Base-by-base conservation (phyloP, 2,888 invertebrate species). In the Oasisia sp. region DNA sequence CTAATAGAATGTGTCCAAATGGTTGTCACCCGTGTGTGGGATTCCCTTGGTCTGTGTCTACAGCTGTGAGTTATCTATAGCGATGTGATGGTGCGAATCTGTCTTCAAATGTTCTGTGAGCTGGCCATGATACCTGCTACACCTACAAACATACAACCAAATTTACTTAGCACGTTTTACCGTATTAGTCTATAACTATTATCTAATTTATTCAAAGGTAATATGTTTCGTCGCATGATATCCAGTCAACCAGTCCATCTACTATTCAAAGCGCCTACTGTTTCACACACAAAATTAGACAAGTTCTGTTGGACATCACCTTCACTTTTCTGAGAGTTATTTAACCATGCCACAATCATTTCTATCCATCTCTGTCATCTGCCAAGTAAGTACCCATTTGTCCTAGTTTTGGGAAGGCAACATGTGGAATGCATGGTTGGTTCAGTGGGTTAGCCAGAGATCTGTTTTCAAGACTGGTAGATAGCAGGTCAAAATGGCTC, bases 41-140 rank as follows among this genome's bases (percentile, higher is more conserved):
- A 74, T 3, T 74, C 27, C 2, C 27, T 7, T 74, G 2, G 74
- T 74, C 19, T 27, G 27, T 58, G 74, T 74, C 74, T 27, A 74
- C 19, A 74, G 74, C 27, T 74, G 19, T 74, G n/a, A 19, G 74
- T 74, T 74, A 27, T 74, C 74, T 74, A 74, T n/a, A 27, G n/a
- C 7, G 27, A 7, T 2, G 74, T n/a, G n/a, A n/a, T 74, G 27
- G 27, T 74, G 74, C n/a, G 14, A n/a, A 74, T 74, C 74, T 19
- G 74, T 74, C 74, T n/a, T 74, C 74, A 74, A n/a, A 74, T 74
- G 74, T 27, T 74, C n/a, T 74, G 27, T 5, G 74, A 74, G 74
- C 45, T 91, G 89, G 92, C 89, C 93, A 93, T 92, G 89, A 93
- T 93, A 32, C 92, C 93, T 14, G 92, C 91, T 50, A 93, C 93